A percentile compares a stretch with the other conserved stretches of the same genome.
Evolutionary conservation across 2,113 vertebrate species (phyloP).

Genomic region (Brachypodius melanocephalos): DNA sequence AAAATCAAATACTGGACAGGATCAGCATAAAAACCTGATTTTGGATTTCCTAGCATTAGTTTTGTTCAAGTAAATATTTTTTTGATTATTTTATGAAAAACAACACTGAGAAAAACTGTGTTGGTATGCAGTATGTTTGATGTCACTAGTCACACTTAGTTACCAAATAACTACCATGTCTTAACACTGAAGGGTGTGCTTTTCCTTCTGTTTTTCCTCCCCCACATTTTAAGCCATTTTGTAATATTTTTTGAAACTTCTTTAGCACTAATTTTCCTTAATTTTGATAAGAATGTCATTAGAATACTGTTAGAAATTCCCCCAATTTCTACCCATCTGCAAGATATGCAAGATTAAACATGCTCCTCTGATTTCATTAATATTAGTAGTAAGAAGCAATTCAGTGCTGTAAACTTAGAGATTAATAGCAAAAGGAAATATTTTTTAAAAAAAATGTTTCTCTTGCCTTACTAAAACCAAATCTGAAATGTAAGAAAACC

Average conservation of each 20-base stretch:
- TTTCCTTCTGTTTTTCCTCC: background rate
- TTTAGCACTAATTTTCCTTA: background rate
- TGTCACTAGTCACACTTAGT: background rate
- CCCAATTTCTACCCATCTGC: background rate
- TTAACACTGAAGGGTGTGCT: background rate
- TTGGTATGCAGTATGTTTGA: background rate
- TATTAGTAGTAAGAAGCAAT: background rate
- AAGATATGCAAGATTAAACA: background rate
- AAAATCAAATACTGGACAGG: background rate
- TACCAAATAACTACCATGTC: background rate
- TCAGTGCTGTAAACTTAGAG: background rate
- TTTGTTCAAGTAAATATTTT: background rate
- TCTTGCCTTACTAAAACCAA: background rate
- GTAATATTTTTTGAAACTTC: background rate
- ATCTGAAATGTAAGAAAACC: background rate
- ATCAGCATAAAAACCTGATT: background rate
- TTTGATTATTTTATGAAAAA: background rate
- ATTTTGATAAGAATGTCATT: background rate
- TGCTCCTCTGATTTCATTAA: background rate
- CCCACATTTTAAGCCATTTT: background rate
- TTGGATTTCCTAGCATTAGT: background rate
- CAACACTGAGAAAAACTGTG: background rate
- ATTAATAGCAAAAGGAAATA: background rate
- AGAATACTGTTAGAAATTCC: background rate
- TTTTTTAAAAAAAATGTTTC: background rate